phyloP scores from a whole-genome alignment of 2,113 vertebrate genomes.

The Pteruthius melanotis region DNA sequence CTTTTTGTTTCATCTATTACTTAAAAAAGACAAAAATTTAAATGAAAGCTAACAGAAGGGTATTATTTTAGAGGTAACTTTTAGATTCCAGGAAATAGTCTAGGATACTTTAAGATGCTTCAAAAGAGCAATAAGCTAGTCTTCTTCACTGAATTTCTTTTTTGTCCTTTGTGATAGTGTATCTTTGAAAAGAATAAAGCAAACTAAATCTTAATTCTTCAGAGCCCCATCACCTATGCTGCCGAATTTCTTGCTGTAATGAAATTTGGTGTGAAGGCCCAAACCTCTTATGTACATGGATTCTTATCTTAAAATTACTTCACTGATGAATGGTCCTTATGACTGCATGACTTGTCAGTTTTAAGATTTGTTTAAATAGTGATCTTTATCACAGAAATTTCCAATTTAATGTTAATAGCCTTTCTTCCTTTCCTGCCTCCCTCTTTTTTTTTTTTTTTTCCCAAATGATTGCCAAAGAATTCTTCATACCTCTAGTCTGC shows the following conservation, averaged over 20 bases:
- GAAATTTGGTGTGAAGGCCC: neutral
- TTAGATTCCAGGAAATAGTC: neutral
- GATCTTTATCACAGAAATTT: neutral
- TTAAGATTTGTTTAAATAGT: neutral
- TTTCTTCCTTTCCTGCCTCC: accelerated
- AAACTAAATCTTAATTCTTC: neutral
- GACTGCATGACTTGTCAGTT: neutral
- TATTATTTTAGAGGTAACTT: neutral
- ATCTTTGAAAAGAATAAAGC: neutral
- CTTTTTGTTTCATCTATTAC: neutral
- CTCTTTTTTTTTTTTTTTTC: neutral
- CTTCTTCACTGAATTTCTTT: neutral
- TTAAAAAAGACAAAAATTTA: neutral
- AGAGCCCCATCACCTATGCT: neutral
- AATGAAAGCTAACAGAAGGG: neutral
- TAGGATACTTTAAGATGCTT: neutral
- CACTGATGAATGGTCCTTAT: neutral
- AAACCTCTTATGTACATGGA: neutral
- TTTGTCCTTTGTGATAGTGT: neutral
- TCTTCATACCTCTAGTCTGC: neutral
- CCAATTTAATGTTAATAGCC: neutral
- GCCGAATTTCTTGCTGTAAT: neutral
- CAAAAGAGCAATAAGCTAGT: neutral
- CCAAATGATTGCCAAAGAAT: neutral
- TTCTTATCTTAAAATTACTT: neutral